A percentile compares a stretch with the other conserved stretches of the same genome.
phyloP scores from a whole-genome alignment of 1,140 invertebrate genomes.

The Drosophila bocki region DNA sequence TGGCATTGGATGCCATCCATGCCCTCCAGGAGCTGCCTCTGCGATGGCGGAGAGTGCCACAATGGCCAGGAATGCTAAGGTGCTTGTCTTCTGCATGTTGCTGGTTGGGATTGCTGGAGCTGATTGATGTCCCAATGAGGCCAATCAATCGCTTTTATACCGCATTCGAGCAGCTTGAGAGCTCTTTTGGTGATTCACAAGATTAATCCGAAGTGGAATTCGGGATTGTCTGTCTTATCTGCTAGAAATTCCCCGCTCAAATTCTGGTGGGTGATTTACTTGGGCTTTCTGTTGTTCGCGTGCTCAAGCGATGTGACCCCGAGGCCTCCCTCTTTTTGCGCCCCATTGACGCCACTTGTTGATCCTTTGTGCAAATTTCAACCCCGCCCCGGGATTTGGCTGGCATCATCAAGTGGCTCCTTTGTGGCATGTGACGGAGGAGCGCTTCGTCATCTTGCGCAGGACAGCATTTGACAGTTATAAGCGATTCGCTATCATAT shows the following conservation, averaged over 20 bases:
- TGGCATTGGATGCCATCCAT: slow-evolving; percentile 37
- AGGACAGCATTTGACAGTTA: slow-evolving; percentile 54
- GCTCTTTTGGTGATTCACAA: slow-evolving; percentile 53
- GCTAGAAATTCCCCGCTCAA: slow-evolving; percentile 41
- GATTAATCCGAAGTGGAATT: slow-evolving; percentile 14
- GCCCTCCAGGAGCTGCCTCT: slow-evolving; percentile 53
- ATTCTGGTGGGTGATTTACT: slow-evolving; percentile 34
- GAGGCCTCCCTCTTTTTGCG: slow-evolving; percentile 8
- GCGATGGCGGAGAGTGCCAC: slow-evolving; percentile 51
- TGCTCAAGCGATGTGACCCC: slow-evolving; percentile 25
- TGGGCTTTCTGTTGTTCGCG: slow-evolving; percentile 1
- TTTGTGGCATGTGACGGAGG: slow-evolving; percentile 1
- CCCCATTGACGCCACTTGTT: slow-evolving; percentile 43
- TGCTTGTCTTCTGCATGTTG: slow-evolving; percentile 60
- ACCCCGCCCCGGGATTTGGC: slow-evolving; percentile 1
- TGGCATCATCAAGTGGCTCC: slow-evolving; percentile 41
- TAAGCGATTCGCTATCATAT: slow-evolving; percentile 29
- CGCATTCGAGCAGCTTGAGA: slow-evolving; percentile 12
- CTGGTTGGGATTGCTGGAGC: slow-evolving; percentile 14
- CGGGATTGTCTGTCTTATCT: slow-evolving; percentile 46
- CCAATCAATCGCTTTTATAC: slow-evolving; percentile 35
- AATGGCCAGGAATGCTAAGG: slow-evolving; percentile 49
- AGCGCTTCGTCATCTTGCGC: slow-evolving; percentile 36
- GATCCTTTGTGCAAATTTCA: slow-evolving; percentile 30
- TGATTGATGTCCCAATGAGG: slow-evolving; percentile 36